phyloP scores from a whole-genome alignment of 2,888 invertebrate species.

The Anodontia alba region DNA sequence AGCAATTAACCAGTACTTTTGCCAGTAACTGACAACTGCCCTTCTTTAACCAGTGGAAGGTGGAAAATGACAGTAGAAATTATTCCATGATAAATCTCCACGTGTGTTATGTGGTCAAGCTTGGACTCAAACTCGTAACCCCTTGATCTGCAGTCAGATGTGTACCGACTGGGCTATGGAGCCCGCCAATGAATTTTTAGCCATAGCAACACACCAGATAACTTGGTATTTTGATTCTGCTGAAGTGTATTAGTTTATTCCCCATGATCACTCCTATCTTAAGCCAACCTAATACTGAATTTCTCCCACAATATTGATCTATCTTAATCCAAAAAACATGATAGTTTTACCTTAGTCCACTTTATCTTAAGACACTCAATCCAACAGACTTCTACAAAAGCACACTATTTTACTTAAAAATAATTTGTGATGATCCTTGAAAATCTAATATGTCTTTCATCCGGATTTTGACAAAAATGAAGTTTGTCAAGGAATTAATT shows the following conservation, averaged over 20 bases:
- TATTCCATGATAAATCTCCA: too few species aligned
- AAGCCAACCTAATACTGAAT: slow-evolving; percentile 33
- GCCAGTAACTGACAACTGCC: too few species aligned
- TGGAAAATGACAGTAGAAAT: too few species aligned
- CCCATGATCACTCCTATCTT: slow-evolving; percentile 2
- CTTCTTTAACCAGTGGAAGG: too few species aligned
- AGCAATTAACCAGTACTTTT: too few species aligned
- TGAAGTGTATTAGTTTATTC: neutral
- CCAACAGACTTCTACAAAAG: slow-evolving; percentile 57
- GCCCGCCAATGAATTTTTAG: too few species aligned
- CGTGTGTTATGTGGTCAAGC: too few species aligned
- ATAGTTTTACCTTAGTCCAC: slow-evolving; percentile 63
- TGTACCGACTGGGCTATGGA: too few species aligned
- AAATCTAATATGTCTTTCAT: slow-evolving; percentile 21
- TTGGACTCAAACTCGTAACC: too few species aligned
- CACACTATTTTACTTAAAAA: slow-evolving; percentile 67
- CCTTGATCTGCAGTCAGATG: too few species aligned
- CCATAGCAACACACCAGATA: neutral
- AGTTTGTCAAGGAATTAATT: neutral
- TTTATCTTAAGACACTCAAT: slow-evolving; percentile 63
- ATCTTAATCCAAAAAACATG: slow-evolving; percentile 62
- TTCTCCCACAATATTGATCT: slow-evolving; percentile 52
- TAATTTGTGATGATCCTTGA: slow-evolving; percentile 60
- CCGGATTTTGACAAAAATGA: slow-evolving; percentile 52
- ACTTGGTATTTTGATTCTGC: neutral